Evolutionary conservation across 2,888 invertebrate species (phyloP).

Genomic region (Drosophila ochracea): DNA sequence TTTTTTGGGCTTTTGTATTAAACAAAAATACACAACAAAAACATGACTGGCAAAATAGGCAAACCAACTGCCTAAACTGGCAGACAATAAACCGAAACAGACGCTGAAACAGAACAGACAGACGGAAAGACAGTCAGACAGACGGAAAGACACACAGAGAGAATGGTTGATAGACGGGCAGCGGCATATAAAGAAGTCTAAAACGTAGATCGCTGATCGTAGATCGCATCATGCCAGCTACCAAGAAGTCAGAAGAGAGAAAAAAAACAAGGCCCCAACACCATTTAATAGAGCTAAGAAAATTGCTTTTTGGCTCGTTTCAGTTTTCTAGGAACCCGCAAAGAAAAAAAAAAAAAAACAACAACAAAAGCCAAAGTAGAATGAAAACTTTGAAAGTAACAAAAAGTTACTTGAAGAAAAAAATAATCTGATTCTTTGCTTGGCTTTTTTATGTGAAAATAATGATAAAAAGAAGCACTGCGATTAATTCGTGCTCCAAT

Average conservation of each 20-base stretch:
- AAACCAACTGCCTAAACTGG: conserved; percentile 25
- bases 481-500: not conserved
- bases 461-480: not conserved
- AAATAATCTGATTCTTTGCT: not conserved
- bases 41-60: conserved; percentile 43
- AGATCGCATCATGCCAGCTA: conserved; percentile 11
- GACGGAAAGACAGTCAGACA: not conserved
- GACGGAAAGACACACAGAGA: not conserved
- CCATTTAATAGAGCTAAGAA: conserved; percentile 36
- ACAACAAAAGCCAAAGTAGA: not conserved
- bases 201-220: conserved; percentile 21
- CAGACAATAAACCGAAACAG: conserved; percentile 16
- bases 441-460: not conserved
- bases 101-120: not conserved
- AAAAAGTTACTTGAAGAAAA: not conserved
- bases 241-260: not conserved
- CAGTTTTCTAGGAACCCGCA: conserved; percentile 22
- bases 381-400: conserved; percentile 22
- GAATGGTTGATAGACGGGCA: conserved; percentile 8
- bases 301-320: conserved; percentile 33
- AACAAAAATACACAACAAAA: conserved; percentile 8
- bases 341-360: conserved; percentile 3
- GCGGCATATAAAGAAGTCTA: conserved; percentile 14
- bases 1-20: conserved; percentile 1
- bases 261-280: not conserved